Evolutionary conservation across 2,797 vertebrate genomes (phyloP), one percentile per base, ranked within the genome.

Genomic region (Chelonia mydas): DNA sequence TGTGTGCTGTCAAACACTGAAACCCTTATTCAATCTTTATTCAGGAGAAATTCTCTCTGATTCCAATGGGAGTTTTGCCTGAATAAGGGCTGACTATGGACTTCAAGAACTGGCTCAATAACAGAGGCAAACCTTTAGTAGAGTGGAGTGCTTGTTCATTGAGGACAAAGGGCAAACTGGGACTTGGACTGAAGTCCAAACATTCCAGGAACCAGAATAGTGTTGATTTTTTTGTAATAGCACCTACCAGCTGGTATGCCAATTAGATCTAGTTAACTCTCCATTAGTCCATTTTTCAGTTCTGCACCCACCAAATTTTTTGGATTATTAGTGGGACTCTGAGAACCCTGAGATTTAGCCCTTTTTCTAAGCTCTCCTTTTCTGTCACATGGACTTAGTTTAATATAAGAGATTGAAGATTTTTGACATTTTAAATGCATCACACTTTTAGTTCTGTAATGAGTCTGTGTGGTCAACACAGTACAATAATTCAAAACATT

Each of bases 1-100:
- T 33, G 45, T 91, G 88, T 81, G 19, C 77, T 92, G 45, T 78
- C 85, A 23, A 92, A 90, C 0, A 53, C n/a, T 8, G 28, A 28
- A 59, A 33, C 7, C 47, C 85, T 86, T 33, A 53, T 17, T 92
- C 47, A 25, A 84, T 94, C 88, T 74, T 83, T 93, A 96, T 91
- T 93, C 83, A 84, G 91, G 7, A 88, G 23, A 89, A 94, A 88
- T 59, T 68, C 65, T 65, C n/a, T 59, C 8, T 83, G 28, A 61
- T 77, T 10, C 83, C 83, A 93, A 90, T 82, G 10, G 78, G 80
- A 74, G 5, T 45, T 94, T 93, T 68, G 12, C 79, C 78, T 27
- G 33, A 87, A 4, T 45, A 89, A 87, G 84, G 16, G 57, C 11
- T 54, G 53, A 7, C 4, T 47, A 74, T 55, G 15, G 17, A 90